Evolutionary conservation across 2,113 vertebrate genomes (phyloP).

Genomic region (Tragulus kanchil): DNA sequence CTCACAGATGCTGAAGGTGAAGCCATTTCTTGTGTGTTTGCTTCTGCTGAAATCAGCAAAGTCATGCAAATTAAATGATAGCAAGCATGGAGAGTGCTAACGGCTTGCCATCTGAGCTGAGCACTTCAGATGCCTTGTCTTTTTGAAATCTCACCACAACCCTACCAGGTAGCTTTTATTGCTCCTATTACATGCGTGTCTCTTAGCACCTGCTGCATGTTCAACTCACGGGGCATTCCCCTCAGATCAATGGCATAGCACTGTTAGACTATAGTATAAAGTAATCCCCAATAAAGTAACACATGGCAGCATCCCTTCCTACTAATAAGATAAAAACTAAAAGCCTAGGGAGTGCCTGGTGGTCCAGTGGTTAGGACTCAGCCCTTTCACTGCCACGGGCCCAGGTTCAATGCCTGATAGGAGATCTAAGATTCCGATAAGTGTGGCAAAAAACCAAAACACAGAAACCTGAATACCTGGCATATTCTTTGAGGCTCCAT

Average conservation of each 20-base stretch:
- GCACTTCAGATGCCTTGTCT: background rate
- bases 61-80: background rate
- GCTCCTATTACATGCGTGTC: background rate
- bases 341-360: background rate
- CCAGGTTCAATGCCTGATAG: background rate
- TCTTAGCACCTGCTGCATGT: too few relatives aligned
- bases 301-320: background rate
- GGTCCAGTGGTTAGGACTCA: background rate
- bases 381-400: background rate
- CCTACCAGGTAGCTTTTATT: background rate
- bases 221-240: background rate
- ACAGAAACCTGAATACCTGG: background rate
- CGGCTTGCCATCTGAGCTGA: background rate
- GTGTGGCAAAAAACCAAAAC: background rate
- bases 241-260: background rate
- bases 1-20: background rate
- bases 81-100: too few relatives aligned
- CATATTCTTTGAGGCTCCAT: background rate
- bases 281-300: background rate
- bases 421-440: background rate
- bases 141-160: background rate
- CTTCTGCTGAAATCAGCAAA: background rate
- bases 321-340: background rate
- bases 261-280: background rate
- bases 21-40: background rate